These are phyloP conservation scores for Rhagonycha fulva DNA, from an alignment of 2,888 invertebrate genomes.

Conservation along the genomic window DNA sequence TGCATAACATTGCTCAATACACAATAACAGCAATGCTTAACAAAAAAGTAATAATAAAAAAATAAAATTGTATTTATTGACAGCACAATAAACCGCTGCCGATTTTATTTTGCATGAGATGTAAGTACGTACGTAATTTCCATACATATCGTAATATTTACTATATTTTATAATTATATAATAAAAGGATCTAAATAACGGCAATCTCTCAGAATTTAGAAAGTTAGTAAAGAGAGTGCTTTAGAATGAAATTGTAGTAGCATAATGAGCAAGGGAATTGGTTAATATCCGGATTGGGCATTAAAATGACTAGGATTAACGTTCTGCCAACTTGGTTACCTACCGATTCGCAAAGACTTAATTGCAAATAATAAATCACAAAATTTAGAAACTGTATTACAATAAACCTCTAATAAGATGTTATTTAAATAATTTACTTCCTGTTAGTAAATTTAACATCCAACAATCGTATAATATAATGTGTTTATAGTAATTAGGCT, in stretches of 20 bases:
- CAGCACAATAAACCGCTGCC: not conserved
- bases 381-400: constrained; percentile 24
- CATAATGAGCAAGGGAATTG: constrained; percentile 44
- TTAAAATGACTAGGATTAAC: constrained; percentile 45
- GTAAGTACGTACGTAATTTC: not conserved
- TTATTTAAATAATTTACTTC: not conserved
- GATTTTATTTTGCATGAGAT: not conserved
- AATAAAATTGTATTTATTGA: not conserved
- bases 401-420: not conserved
- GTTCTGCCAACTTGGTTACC: constrained; percentile 36
- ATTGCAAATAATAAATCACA: constrained; percentile 43
- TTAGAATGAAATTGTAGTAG: constrained; percentile 31
- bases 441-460: not conserved
- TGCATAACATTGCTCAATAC: constrained; percentile 13
- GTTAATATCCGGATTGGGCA: constrained; percentile 47
- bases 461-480: not conserved
- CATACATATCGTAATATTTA: not conserved
- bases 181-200: constrained; percentile 8
- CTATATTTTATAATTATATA: too few species aligned
- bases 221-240: constrained; percentile 14
- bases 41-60: not conserved
- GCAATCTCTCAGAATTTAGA: constrained; percentile 9
- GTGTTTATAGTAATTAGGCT: not conserved
- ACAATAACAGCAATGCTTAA: constrained; percentile 14
- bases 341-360: constrained; percentile 37